Evolutionary conservation across 2,113 vertebrate genomes (phyloP).

Genomic region (Xiphophorus couchianus): DNA sequence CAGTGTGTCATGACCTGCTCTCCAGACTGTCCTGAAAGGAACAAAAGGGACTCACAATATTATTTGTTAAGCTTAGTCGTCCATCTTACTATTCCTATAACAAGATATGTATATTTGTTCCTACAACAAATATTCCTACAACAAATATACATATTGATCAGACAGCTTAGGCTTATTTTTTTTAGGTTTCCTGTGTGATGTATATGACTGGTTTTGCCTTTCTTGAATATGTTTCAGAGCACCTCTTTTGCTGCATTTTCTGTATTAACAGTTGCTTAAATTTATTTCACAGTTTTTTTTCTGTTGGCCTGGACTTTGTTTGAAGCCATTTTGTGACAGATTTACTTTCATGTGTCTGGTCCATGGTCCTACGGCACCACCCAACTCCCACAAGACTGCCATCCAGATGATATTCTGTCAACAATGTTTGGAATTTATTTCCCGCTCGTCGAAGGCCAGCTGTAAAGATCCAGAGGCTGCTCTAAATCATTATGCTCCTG

Average conservation of each 20-base stretch:
- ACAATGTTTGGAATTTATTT: slow-evolving; percentile 1
- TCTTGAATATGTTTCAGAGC: neutral
- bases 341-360: neutral
- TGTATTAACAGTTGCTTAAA: neutral
- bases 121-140: no score
- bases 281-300: neutral
- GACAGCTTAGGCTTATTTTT: neutral
- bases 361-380: neutral
- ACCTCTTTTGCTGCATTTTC: neutral
- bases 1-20: no score
- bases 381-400: neutral
- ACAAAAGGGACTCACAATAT: neutral
- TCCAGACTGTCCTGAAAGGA: neutral
- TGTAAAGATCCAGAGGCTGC: neutral
- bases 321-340: neutral
- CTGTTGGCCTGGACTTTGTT: neutral
- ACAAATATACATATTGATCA: neutral
- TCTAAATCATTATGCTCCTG: neutral
- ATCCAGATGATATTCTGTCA: neutral
- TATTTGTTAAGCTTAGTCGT: neutral
- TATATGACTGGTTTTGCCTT: neutral
- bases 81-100: neutral
- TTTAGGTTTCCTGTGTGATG: neutral
- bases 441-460: neutral
- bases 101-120: neutral